phyloP scores from a whole-genome alignment of 2,797 vertebrate genomes.

The Helicolenus hilgendorfi region DNA sequence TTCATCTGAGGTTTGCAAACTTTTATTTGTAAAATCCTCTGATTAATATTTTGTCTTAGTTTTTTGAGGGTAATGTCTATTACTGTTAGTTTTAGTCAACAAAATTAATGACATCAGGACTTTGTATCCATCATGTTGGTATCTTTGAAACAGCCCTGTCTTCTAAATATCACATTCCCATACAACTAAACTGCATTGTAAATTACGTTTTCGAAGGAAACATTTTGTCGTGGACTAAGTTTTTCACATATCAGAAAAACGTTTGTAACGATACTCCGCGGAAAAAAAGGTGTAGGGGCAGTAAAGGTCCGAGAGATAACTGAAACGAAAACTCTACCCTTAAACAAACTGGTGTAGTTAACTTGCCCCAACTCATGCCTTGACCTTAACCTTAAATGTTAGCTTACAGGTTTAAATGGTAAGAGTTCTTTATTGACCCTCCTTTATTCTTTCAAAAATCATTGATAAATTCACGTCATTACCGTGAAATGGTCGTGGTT shows the following conservation, averaged over 20 bases:
- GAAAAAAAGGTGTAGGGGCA: neutral
- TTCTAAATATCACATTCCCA: too few species aligned
- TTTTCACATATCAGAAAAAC: too few species aligned
- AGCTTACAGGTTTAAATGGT: neutral
- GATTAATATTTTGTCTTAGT: neutral
- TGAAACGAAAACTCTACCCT: neutral
- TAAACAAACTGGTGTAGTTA: neutral
- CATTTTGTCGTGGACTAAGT: too few species aligned
- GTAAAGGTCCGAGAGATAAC: neutral
- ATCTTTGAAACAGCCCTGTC: neutral
- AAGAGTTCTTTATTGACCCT: neutral
- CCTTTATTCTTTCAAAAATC: neutral
- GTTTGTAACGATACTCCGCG: too few species aligned
- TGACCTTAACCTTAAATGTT: neutral
- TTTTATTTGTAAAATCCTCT: neutral
- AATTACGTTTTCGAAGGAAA: too few species aligned
- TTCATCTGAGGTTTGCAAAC: neutral
- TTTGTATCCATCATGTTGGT: neutral
- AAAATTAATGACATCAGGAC: neutral
- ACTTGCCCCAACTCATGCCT: neutral
- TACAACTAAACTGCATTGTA: too few species aligned
- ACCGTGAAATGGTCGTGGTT: too few species aligned
- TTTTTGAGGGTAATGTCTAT: neutral
- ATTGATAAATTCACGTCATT: neutral
- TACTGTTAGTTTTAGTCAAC: neutral